Conservation (phyloP, 2,888 invertebrate species). For the Camptogramma bilineatum region DNA sequence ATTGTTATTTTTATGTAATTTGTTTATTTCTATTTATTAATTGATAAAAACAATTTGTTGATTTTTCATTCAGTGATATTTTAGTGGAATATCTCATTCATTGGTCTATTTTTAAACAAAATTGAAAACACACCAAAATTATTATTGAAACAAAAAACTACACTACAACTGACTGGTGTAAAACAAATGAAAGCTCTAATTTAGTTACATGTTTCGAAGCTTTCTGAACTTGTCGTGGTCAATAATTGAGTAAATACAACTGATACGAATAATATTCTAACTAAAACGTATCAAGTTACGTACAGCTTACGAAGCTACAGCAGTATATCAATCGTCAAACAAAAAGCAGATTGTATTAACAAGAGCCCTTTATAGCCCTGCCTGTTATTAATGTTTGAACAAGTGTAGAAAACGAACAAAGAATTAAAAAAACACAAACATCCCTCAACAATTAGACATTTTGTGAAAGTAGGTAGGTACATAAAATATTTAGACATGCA, state of each 20-base stretch:
- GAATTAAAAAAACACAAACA: constrained; percentile 18
- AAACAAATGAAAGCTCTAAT: no score
- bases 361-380: constrained; percentile 57
- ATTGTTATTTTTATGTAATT: no score
- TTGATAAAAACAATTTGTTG: no score
- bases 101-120: no score
- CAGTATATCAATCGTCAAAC: constrained; percentile 29
- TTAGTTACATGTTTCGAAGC: not conserved
- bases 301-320: not conserved
- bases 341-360: constrained; percentile 37
- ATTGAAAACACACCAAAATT: no score
- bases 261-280: constrained; percentile 11
- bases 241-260: not conserved
- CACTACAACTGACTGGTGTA: no score
- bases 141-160: no score
- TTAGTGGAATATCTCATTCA: no score
- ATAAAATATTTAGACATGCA: constrained; percentile 49
- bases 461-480: constrained; percentile 22
- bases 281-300: constrained; percentile 9
- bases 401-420: constrained; percentile 28
- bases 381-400: constrained; percentile 60
- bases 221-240: not conserved
- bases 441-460: constrained; percentile 8
- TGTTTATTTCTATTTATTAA: no score
- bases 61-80: no score